Evolutionary conservation across 2,113 vertebrate genomes (phyloP), one percentile per base, ranked within the genome.

Genomic region (Corythoichthys haematopterus): DNA sequence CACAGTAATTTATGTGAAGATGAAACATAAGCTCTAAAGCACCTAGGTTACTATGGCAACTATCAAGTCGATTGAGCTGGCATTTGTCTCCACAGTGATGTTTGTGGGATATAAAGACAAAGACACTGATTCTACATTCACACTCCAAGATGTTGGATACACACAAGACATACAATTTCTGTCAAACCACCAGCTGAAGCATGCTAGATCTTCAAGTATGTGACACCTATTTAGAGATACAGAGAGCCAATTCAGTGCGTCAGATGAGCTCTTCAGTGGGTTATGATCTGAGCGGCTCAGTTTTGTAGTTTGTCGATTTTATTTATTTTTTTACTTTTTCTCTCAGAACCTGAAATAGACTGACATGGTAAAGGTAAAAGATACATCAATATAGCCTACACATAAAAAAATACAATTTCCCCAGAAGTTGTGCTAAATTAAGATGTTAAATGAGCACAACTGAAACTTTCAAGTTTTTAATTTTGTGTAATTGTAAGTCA

Each of bases 41-140:
- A 74, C 77, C 75, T 82, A 72, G 74, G 88, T 90, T 88, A 74
- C 88, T 75, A 88, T 88, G 82, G 88, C 71, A 90, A 90, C 88
- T 82, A 83, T 88, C 80, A 82, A 84, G 83, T 15, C 73, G 85
- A 73, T 78, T 68, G 75, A 76, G 81, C 85, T 87, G 84, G 83
- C 81, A 81, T 84, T 79, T 79, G 85, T 87, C 83, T 77, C 74
- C 67, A 4, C 81, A 68, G 72, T 75, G 71, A 80, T 84, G 80
- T 82, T 65, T 65, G 62, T 71, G 60, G 71, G 64, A 78, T 79
- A 81, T 82, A 79, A 83, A 87, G 80, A 84, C 68, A 79, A 83
- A 87, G 80, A 84, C 65, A 80, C 69, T 72, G 77, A 76, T 80
- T 87, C 80, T 83, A 84, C 82, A 86, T 76, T 76, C 69, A 72